These are phyloP conservation scores for Zaprionus gabonicus DNA, from an alignment of 1,140 invertebrate species.

Conservation along the genomic window DNA sequence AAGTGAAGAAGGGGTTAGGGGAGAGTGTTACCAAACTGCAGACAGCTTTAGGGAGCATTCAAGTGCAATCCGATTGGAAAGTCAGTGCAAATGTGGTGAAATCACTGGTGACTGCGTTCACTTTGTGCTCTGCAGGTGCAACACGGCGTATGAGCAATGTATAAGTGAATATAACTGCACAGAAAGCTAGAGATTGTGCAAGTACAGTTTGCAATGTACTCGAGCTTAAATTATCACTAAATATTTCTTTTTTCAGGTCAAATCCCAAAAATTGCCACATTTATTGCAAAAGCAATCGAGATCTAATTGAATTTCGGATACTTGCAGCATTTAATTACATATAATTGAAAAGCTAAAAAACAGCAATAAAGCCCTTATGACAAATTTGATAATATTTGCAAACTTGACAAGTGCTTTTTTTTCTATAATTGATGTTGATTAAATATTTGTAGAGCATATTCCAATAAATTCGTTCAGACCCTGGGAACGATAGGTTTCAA, in stretches of 20 bases:
- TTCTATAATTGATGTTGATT: neutral
- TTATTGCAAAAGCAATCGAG: neutral
- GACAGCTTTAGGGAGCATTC: neutral
- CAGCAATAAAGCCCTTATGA: too few species aligned
- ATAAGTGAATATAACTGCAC: neutral
- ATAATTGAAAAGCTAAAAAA: neutral
- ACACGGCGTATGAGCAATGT: neutral
- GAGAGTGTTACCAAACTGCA: neutral
- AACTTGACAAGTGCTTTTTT: neutral
- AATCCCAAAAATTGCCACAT: neutral
- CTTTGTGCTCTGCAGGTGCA: neutral
- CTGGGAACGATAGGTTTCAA: neutral
- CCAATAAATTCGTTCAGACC: neutral
- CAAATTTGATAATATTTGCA: neutral
- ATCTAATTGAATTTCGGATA: neutral
- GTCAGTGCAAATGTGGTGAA: neutral
- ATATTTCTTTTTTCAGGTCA: neutral
- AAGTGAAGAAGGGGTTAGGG: neutral
- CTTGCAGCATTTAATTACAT: neutral
- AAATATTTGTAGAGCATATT: neutral
- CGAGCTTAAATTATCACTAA: neutral
- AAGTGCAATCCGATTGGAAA: slow-evolving; percentile 7
- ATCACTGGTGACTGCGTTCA: slow-evolving; percentile 1
- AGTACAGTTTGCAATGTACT: neutral
- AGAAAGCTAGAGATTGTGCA: neutral